phyloP scores from a whole-genome alignment of 2,888 invertebrate species.

The Apamea monoglypha region DNA sequence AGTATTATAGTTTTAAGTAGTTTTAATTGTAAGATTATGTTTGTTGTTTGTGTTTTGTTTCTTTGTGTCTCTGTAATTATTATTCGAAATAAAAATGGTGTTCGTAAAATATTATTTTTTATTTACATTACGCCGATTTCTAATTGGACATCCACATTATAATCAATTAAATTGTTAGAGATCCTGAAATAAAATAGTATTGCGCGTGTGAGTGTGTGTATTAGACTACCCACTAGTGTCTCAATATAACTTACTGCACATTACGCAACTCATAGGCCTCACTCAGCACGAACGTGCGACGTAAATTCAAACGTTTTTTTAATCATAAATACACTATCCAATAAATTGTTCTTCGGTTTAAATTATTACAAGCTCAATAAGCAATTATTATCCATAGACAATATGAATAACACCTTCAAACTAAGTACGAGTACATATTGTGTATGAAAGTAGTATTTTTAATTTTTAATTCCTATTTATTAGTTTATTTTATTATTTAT shows the following conservation, averaged over 20 bases:
- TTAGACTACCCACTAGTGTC: not conserved
- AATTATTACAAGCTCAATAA: not conserved
- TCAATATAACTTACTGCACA: not conserved
- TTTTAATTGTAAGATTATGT: conserved; percentile 18
- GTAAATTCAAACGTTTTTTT: not conserved
- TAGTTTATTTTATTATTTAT: no score
- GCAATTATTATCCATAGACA: not conserved
- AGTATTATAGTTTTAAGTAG: conserved; percentile 11
- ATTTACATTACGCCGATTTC: not conserved
- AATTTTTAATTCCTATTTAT: not conserved
- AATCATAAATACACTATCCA: not conserved
- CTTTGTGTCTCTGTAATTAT: conserved; percentile 3
- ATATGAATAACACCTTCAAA: not conserved
- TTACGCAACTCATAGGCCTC: not conserved
- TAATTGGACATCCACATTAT: not conserved
- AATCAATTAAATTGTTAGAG: not conserved
- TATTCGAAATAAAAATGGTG: conserved; percentile 20
- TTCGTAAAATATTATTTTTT: conserved; percentile 17
- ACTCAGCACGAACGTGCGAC: not conserved
- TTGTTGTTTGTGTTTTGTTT: no score
- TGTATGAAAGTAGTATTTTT: not conserved
- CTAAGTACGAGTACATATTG: not conserved
- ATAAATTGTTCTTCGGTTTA: not conserved
- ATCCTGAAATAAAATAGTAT: not conserved
- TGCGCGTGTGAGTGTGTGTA: no score